Evolutionary conservation across 1,140 invertebrate species (phyloP).

Genomic region (Brachionus manjavacas): DNA sequence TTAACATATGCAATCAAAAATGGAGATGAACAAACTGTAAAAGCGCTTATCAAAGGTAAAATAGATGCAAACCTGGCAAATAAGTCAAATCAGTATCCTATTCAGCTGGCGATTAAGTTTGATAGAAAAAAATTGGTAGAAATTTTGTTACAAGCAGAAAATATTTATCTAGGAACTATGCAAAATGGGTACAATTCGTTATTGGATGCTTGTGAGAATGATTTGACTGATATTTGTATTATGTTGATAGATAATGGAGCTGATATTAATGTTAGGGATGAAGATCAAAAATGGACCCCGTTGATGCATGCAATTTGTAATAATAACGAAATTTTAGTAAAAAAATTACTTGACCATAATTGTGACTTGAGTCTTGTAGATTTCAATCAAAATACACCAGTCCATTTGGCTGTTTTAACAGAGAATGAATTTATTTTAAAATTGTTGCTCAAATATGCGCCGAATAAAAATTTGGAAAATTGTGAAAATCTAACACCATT

Average conservation of each 20-base stretch:
- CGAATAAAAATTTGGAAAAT: conserved; percentile 20
- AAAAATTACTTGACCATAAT: not conserved
- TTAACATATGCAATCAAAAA: conserved; percentile 10
- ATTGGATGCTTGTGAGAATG: conserved; percentile 24
- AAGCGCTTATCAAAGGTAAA: not conserved
- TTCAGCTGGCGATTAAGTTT: not conserved
- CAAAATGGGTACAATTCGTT: conserved; percentile 2
- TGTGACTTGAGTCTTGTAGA: not conserved
- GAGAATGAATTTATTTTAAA: conserved; percentile 35
- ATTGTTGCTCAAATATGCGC: not conserved
- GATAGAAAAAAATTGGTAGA: not conserved
- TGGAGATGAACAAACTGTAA: not conserved
- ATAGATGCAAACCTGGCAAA: not conserved
- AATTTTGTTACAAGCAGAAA: not conserved
- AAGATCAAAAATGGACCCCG: conserved; percentile 18
- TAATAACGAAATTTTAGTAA: conserved; percentile 24
- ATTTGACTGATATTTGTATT: not conserved
- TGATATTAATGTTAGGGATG: not conserved
- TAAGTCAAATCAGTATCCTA: conserved; percentile 8
- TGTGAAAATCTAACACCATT: conserved; percentile 15
- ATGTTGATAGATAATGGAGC: conserved; percentile 21
- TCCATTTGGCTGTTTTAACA: conserved; percentile 29
- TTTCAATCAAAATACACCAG: not conserved
- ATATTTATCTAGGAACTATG: not conserved
- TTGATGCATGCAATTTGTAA: conserved; percentile 33